A percentile compares a stretch with the other conserved stretches of the same genome.
These are phyloP conservation scores for Punctoribates punctum DNA, from an alignment of 2,888 invertebrate genomes.

Conservation along the genomic window DNA sequence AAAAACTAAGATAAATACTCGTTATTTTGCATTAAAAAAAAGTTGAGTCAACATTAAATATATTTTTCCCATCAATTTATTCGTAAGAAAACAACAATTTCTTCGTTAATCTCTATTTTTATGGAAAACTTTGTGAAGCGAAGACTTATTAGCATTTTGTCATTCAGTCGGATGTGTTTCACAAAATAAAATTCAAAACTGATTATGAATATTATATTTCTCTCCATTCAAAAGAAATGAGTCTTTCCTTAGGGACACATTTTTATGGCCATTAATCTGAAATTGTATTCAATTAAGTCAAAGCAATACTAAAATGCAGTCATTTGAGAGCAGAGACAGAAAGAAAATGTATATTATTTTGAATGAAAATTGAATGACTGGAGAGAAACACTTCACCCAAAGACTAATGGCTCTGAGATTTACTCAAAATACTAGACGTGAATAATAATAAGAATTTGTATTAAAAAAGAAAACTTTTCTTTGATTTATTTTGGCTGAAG, in stretches of 20 bases:
- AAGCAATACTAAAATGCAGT: conserved; percentile 7
- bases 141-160: too few species aligned
- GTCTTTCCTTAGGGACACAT: background rate
- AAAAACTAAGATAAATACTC: background rate
- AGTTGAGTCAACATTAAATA: too few species aligned
- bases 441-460: background rate
- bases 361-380: conserved; percentile 4
- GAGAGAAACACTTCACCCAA: background rate
- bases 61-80: too few species aligned
- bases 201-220: background rate
- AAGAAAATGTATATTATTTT: background rate
- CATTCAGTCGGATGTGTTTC: too few species aligned
- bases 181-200: too few species aligned
- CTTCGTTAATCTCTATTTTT: too few species aligned
- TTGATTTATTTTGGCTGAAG: background rate
- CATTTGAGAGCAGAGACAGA: background rate
- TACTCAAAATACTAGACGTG: background rate
- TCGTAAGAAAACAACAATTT: too few species aligned
- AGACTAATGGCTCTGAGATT: background rate
- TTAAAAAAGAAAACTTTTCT: background rate
- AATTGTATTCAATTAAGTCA: conserved; percentile 9
- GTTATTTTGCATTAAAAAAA: background rate
- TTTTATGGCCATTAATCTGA: background rate
- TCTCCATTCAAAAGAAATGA: background rate
- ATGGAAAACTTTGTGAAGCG: too few species aligned